These are phyloP conservation scores for Pagrus major DNA, from an alignment of 2,113 vertebrate species.

Conservation along the genomic window DNA sequence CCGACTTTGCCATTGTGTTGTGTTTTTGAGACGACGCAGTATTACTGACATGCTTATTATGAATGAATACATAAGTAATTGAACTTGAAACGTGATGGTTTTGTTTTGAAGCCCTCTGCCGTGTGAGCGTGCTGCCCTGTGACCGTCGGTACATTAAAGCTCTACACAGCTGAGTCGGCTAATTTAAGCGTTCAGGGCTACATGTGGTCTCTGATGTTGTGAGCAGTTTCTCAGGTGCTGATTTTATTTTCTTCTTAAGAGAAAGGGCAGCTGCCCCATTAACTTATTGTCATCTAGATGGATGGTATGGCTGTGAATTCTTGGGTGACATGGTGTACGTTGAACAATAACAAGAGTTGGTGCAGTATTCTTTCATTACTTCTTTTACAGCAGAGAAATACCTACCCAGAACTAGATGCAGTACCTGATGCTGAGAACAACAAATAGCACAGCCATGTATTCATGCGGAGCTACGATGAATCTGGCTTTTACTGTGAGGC, in stretches of 20 bases:
- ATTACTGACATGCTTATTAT: not conserved
- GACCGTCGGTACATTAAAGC: not conserved
- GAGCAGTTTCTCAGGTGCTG: not conserved
- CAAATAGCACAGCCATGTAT: not conserved
- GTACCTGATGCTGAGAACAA: not conserved
- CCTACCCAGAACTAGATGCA: not conserved
- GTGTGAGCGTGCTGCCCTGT: constrained; percentile 2
- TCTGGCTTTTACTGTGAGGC: not conserved
- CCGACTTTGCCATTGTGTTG: not conserved
- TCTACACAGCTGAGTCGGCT: constrained; percentile 20
- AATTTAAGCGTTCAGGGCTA: not conserved
- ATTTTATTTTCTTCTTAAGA: not conserved
- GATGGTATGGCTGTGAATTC: not conserved
- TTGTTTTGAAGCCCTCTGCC: not conserved
- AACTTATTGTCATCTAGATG: not conserved
- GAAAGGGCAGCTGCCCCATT: constrained; percentile 9
- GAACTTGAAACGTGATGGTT: constrained; percentile 3
- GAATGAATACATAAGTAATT: not conserved
- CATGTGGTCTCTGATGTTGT: not conserved
- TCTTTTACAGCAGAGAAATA: not conserved
- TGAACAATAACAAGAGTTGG: not conserved
- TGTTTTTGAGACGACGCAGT: not conserved
- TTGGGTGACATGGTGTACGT: not conserved
- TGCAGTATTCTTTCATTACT: not conserved
- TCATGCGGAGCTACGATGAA: constrained; percentile 1